Conservation (phyloP, 1,140 invertebrate species). For the Ruditapes philippinarum region DNA sequence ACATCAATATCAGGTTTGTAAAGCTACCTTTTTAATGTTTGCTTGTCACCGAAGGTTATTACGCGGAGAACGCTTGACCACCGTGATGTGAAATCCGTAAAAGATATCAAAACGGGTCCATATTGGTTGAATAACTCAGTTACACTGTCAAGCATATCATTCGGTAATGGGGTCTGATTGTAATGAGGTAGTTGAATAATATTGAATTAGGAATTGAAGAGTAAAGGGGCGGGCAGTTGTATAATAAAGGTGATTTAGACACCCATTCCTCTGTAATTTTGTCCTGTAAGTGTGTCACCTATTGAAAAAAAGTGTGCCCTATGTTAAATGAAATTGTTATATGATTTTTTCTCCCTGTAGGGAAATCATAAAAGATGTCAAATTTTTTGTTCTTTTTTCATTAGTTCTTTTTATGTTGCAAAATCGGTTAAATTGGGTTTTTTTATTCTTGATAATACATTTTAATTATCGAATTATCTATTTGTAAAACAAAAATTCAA, state of each 20-base stretch:
- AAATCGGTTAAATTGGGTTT: no score
- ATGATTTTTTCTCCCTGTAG: not conserved
- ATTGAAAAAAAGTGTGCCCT: constrained; percentile 20
- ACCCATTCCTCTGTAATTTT: constrained; percentile 13
- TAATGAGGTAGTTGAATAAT: constrained; percentile 4
- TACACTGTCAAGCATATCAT: not conserved
- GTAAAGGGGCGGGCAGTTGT: not conserved
- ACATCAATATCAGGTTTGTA: constrained; percentile 8
- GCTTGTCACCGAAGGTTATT: constrained; percentile 12
- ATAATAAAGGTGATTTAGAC: constrained; percentile 23
- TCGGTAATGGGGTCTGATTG: not conserved
- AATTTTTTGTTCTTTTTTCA: not conserved
- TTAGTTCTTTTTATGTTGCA: no score
- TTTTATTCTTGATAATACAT: no score
- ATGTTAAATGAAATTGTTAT: not conserved
- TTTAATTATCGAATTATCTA: no score
- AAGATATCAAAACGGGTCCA: constrained; percentile 15
- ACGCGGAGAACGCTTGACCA: not conserved
- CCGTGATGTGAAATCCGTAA: constrained; percentile 36
- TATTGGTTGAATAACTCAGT: constrained; percentile 1
- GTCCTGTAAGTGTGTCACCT: not conserved
- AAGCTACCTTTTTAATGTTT: constrained; percentile 7
- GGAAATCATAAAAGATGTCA: not conserved
- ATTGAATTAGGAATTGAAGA: constrained; percentile 23
- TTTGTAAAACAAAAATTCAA: no score